A percentile compares a stretch with the other conserved stretches of the same genome.
These are phyloP conservation scores for Hydrolagus affinis DNA, from an alignment of 2,113 vertebrate species.

Conservation along the genomic window DNA sequence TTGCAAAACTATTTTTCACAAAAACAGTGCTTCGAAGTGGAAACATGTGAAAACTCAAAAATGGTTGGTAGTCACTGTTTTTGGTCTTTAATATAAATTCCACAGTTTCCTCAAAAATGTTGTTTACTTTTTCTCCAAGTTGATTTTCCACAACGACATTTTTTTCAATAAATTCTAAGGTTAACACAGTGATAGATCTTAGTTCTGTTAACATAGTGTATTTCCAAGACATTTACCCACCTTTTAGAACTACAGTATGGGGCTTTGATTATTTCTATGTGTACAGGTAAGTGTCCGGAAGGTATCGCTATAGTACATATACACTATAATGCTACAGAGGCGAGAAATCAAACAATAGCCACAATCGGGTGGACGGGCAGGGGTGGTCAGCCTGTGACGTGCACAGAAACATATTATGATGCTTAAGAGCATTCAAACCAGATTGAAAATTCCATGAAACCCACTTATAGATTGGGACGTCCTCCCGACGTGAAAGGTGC, in stretches of 20 bases:
- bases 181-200: neutral
- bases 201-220: neutral
- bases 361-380: no score
- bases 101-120: neutral
- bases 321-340: no score
- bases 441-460: no score
- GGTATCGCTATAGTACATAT: neutral
- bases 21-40: neutral
- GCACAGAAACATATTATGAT: no score
- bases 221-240: neutral
- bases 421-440: no score
- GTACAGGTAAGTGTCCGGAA: no score
- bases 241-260: neutral
- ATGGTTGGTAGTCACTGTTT: no score
- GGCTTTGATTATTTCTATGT: neutral
- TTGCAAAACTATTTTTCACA: neutral
- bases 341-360: no score
- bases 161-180: neutral
- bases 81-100: neutral
- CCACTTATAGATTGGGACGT: no score
- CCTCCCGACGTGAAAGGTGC: no score
- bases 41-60: no score
- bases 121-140: neutral
- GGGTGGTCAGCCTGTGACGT: no score
- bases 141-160: neutral